A percentile compares a stretch with the other conserved stretches of the same genome.
These are phyloP conservation scores for Zaprionus camerounensis DNA, from an alignment of 1,140 invertebrate genomes.

Conservation along the genomic window DNA sequence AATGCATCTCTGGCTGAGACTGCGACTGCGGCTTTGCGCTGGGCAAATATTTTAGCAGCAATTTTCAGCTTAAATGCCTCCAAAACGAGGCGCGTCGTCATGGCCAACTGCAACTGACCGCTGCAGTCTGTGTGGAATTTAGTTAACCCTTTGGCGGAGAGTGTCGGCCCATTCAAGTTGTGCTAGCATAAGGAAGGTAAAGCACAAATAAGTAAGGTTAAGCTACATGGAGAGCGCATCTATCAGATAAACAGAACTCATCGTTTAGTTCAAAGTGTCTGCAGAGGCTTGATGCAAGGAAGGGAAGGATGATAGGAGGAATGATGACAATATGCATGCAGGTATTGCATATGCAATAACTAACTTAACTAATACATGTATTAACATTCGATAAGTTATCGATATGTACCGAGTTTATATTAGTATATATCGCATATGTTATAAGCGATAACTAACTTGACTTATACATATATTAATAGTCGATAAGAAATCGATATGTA, in stretches of 20 bases:
- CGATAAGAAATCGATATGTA: no score
- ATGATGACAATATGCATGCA: no score
- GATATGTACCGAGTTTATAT: no score
- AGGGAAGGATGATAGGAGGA: not conserved
- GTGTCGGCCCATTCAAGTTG: not conserved
- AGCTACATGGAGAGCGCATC: not conserved
- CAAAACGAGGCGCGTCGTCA: constrained; percentile 51
- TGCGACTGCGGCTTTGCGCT: constrained; percentile 43
- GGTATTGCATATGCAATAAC: no score
- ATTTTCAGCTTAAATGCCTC: constrained; percentile 79
- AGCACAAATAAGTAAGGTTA: not conserved
- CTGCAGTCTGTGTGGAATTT: constrained; percentile 11
- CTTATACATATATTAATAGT: no score
- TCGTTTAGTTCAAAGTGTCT: not conserved
- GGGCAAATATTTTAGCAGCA: constrained; percentile 77
- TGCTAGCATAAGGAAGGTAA: not conserved
- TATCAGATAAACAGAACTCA: not conserved
- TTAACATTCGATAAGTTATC: no score
- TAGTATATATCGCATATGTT: no score
- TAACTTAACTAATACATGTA: no score
- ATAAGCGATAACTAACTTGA: no score
- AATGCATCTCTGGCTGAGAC: not conserved
- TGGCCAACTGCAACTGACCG: constrained; percentile 16
- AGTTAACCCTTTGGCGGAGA: constrained; percentile 20
- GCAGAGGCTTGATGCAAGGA: not conserved